Conservation (phyloP, 2,797 vertebrate species). For the Loriculus beryllinus region DNA sequence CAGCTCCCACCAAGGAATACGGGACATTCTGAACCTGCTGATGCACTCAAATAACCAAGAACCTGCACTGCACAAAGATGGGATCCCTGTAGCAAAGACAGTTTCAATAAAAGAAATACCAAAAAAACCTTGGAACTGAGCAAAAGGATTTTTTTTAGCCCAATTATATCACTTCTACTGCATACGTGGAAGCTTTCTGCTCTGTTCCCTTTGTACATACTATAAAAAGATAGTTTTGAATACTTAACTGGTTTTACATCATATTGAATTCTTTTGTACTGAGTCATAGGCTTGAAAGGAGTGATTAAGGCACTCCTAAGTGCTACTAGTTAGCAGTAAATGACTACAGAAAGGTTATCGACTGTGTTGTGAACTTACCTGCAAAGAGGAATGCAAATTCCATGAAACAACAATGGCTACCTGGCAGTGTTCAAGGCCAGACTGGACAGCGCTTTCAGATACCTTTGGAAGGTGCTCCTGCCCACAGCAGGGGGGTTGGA, state of each 20-base stretch:
- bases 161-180: neutral
- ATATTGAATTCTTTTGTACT: neutral
- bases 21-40: neutral
- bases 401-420: neutral
- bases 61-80: accelerated
- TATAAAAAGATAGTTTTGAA: neutral
- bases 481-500: neutral
- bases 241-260: neutral
- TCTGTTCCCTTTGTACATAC: neutral
- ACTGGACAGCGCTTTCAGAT: neutral
- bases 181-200: neutral
- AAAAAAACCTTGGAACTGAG: neutral
- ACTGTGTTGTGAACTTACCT: neutral
- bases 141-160: neutral
- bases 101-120: neutral
- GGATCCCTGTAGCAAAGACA: neutral
- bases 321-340: neutral
- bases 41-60: neutral
- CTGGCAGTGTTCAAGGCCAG: neutral
- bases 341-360: neutral
- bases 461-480: neutral
- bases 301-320: neutral
- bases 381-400: neutral
- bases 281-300: neutral
- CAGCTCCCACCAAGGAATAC: neutral